Evolutionary conservation across 2,797 vertebrate genomes (phyloP).

Genomic region (Dryobates pubescens): DNA sequence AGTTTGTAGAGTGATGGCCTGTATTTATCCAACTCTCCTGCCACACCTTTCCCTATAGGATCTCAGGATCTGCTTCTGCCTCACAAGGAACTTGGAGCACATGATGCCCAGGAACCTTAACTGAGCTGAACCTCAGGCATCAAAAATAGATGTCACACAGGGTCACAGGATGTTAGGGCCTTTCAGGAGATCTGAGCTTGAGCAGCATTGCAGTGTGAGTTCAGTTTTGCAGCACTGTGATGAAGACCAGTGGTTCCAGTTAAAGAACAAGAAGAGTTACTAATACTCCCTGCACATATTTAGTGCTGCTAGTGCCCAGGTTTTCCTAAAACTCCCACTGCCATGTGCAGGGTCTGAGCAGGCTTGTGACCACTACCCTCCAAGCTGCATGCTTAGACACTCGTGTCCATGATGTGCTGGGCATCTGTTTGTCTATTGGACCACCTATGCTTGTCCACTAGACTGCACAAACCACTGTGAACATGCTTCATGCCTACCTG

Average conservation of each 20-base stretch:
- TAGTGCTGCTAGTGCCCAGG: not conserved
- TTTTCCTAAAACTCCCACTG: not conserved
- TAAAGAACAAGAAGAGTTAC: not conserved
- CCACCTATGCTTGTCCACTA: not conserved
- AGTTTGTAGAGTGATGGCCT: not conserved
- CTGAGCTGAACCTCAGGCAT: not conserved
- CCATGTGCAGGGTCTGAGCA: not conserved
- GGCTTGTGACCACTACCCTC: rapidly evolving
- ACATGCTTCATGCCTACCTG: not conserved
- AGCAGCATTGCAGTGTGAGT: not conserved
- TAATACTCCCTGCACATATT: not conserved
- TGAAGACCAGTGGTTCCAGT: not conserved
- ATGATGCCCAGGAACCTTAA: not conserved
- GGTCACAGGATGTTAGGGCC: no score
- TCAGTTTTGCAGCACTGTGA: not conserved
- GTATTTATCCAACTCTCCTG: not conserved
- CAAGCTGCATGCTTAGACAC: not conserved
- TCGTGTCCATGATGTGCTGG: rapidly evolving
- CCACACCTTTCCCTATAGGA: not conserved
- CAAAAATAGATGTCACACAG: not conserved
- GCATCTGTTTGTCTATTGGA: not conserved
- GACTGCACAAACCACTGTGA: not conserved
- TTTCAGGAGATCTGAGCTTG: not conserved
- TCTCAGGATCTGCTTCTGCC: not conserved
- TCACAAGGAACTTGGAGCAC: not conserved